Evolutionary conservation across 2,888 invertebrate genomes (phyloP).

Genomic region (Panopea generosa): DNA sequence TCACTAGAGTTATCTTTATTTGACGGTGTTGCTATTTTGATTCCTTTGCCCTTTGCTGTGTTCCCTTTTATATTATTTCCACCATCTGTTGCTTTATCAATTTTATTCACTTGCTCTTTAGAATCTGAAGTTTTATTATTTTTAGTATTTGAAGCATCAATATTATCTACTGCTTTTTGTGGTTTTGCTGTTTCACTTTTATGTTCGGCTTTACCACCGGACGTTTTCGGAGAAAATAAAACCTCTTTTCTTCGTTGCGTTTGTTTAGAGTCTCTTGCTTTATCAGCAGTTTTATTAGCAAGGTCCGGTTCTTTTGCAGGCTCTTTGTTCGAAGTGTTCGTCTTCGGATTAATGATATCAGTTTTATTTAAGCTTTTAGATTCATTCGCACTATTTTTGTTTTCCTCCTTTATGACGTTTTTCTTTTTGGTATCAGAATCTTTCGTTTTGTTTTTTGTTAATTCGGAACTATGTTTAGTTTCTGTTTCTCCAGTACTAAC

Average conservation of each 20-base stretch:
- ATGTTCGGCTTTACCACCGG: background rate
- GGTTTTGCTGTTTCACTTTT: conserved; percentile 1
- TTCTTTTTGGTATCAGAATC: background rate
- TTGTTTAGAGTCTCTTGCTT: too few species aligned
- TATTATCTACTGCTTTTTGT: background rate
- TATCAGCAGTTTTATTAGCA: too few species aligned
- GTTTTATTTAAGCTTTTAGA: too few species aligned
- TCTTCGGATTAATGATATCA: too few species aligned
- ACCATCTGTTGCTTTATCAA: background rate
- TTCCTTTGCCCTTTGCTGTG: background rate
- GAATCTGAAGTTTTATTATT: too few species aligned
- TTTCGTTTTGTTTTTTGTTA: background rate
- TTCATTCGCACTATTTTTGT: background rate
- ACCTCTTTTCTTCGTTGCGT: too few species aligned
- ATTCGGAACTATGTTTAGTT: too few species aligned
- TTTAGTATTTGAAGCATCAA: too few species aligned
- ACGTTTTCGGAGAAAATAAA: too few species aligned
- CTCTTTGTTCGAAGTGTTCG: too few species aligned
- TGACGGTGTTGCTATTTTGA: background rate
- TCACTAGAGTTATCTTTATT: background rate
- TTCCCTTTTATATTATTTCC: conserved; percentile 7
- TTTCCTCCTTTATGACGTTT: background rate
- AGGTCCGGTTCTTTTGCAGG: too few species aligned
- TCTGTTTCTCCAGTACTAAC: too few species aligned
- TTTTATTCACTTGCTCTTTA: background rate